phyloP scores from a whole-genome alignment of 2,797 vertebrate species.

The Clarias laeviceps region DNA sequence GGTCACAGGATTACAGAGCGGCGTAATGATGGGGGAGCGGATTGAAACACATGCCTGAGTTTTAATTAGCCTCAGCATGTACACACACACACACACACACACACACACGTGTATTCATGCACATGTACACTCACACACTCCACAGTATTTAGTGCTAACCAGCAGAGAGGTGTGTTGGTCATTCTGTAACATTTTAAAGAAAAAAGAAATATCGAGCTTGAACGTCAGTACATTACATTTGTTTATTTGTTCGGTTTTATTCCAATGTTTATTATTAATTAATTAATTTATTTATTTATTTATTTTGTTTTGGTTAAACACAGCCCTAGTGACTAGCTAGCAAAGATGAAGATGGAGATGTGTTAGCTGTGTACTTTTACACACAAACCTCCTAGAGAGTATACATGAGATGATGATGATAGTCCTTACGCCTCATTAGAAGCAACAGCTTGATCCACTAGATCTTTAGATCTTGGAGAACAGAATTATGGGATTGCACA shows the following conservation, averaged over 20 bases:
- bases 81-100: slow-evolving; percentile 19
- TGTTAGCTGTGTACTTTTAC: neutral
- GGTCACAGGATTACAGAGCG: slow-evolving; percentile 20
- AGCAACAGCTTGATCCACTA: no score
- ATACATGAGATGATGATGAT: neutral
- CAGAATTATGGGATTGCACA: neutral
- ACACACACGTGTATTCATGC: neutral
- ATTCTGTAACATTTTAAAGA: neutral
- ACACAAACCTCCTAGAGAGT: neutral
- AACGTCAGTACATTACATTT: neutral
- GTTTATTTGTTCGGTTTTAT: neutral
- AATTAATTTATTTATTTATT: neutral
- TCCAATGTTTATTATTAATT: neutral
- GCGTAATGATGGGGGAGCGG: slow-evolving; percentile 21
- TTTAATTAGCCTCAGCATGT: slow-evolving; percentile 19
- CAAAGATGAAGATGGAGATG: neutral
- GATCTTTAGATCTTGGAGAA: neutral
- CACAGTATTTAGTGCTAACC: neutral
- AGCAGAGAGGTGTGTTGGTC: neutral
- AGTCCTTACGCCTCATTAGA: neutral
- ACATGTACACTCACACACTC: neutral
- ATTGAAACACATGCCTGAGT: slow-evolving; percentile 19
- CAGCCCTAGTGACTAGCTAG: neutral
- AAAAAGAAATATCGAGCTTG: neutral
- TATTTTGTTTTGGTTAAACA: neutral